Evolutionary conservation across 2,888 invertebrate species (phyloP).

Genomic region (Heteropelma amictum): DNA sequence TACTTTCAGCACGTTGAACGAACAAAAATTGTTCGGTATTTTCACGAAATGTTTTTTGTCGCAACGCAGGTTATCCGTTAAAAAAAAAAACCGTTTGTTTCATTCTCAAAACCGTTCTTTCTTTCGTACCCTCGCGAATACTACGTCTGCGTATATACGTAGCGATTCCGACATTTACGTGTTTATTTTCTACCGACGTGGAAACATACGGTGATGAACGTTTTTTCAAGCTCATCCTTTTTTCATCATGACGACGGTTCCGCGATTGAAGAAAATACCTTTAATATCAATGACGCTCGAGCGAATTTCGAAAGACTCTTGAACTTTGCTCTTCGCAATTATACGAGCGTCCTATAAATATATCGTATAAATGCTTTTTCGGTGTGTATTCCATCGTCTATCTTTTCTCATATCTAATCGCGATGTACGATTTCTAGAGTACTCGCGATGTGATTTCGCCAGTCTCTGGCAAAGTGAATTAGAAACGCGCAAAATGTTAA

Average conservation of each 20-base stretch:
- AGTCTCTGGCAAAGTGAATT: neutral
- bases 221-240: neutral
- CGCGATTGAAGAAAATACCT: neutral
- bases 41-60: neutral
- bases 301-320: neutral
- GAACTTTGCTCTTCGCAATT: conserved; percentile 25
- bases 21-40: conserved; percentile 12
- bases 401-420: conserved; percentile 33
- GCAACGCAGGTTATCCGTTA: conserved; percentile 35
- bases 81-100: no score
- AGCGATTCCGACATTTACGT: no score
- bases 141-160: conserved; percentile 1
- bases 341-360: neutral
- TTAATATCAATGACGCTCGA: neutral
- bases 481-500: conserved; percentile 24
- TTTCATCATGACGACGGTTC: neutral
- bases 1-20: conserved; percentile 1
- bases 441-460: conserved; percentile 13
- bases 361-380: neutral
- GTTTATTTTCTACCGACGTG: no score
- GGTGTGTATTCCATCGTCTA: neutral
- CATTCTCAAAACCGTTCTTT: neutral
- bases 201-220: neutral
- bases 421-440: conserved; percentile 35
- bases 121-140: neutral